A percentile compares a stretch with the other conserved stretches of the same genome.
phyloP scores from a whole-genome alignment of 2,113 vertebrate genomes.

The Microtus pennsylvanicus region DNA sequence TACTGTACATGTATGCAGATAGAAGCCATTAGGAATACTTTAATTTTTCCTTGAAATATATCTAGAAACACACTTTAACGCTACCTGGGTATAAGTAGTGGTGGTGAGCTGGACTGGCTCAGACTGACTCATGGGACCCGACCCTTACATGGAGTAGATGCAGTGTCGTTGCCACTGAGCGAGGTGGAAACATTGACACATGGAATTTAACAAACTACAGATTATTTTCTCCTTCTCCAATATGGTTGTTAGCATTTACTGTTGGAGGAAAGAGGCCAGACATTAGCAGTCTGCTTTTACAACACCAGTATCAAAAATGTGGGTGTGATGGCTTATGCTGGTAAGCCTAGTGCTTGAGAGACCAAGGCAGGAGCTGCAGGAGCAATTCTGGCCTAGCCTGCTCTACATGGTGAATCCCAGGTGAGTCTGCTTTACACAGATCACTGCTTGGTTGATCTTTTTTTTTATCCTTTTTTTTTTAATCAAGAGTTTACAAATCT shows the following conservation, averaged over 20 bases:
- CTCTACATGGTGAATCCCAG: neutral
- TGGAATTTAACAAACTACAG: neutral
- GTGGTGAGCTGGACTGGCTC: neutral
- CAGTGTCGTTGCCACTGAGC: neutral
- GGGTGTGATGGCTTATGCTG: neutral
- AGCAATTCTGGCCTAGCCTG: neutral
- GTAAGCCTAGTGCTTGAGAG: neutral
- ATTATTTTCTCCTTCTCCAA: neutral
- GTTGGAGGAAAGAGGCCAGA: neutral
- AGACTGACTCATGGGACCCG: neutral
- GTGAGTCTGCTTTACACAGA: neutral
- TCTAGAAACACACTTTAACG: neutral
- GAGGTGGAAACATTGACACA: neutral
- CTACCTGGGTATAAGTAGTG: neutral
- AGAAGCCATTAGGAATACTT: slow-evolving; percentile 17
- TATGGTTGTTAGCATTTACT: neutral
- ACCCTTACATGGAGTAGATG: neutral
- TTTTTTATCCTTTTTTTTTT: neutral
- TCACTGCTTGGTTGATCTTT: neutral
- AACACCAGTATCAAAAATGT: neutral
- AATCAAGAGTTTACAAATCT: neutral
- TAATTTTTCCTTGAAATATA: neutral
- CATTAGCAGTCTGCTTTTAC: neutral
- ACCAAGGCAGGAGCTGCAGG: neutral
- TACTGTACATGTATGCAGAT: neutral